Base-by-base conservation (phyloP, 2,797 vertebrate genomes). In the Ctenochaetus hawaiiensis region DNA sequence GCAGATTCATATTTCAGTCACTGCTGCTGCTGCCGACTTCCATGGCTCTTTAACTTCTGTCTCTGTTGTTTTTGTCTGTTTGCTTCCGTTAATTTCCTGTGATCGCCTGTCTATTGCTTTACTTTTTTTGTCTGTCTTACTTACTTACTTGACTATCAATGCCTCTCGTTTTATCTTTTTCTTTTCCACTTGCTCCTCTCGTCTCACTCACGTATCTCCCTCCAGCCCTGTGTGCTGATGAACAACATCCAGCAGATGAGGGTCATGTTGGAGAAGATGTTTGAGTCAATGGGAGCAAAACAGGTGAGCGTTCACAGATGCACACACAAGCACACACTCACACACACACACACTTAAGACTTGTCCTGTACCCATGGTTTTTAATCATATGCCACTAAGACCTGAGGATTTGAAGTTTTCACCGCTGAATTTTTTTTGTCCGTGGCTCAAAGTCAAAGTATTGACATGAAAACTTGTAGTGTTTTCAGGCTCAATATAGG, bases 241-340 rank as follows among this genome's bases (percentile, higher is more conserved):
- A 99, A 99, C 95, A 99, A 99, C 78, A 92, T 99, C 87, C 98
- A 99, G 82, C 98, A 99, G 78, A 96, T 99, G 89, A 94, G 98
- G 43, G 98, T 99, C 66, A 96, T 99, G 78, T 90, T 99, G 86
- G 98, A 99, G 94, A 99, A 98, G 94, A 99, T 99, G 98, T 99
- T 99, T 71, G 98, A 99, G 92, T 97, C 96, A 9, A 99, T 99
- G 97, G 98, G 98, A 74, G 98, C 97, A 17, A 97, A 97, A 77
- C 97, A 97, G 96, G 98, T 99, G 83, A 92, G 81, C 0, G 1
- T n/a, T 10, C 18, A 34, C 8, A 61, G 39, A 59, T 45, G 22
- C 6, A 47, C 37, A 45, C 44, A 48, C 41, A 37, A 18, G 43
- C 26, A 54, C 41, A 30, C 61, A 48, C 47, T 44, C 16, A 48